Evolutionary conservation across 2,113 vertebrate genomes (phyloP), one percentile per base, ranked within the genome.

Genomic region (Dryoscopus gambensis): DNA sequence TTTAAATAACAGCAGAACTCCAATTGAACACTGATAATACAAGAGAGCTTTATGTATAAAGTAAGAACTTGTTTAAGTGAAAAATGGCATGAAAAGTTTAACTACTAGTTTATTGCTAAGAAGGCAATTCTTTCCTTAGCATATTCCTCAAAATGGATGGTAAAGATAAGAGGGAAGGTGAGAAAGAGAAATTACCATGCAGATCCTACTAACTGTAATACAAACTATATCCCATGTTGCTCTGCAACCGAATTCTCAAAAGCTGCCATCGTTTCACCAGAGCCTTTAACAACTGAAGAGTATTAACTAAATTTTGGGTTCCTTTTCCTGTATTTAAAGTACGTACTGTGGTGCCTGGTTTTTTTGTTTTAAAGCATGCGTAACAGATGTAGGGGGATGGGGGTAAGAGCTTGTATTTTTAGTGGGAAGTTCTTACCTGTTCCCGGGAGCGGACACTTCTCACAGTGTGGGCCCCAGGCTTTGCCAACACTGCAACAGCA

Each of bases 401-500:
- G 28, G 46, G 17, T 13, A 85, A 55, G 55, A 87, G 31, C 15
- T 47, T 30, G 7, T 39, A 18, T 37, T 90, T 89, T 84, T 70
- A 95, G 88, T 75, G 64, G 46, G n/a, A 75, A 40, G 53, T 91
- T 97, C 99, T 99, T 98, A 99, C 99, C 99, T 99, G 99, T 99
- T 97, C 99, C 99, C 87, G 98, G 99, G 88, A 98, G 97, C 2
- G 99, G 99, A 96, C 99, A 99, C 98, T 98, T 99, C 97, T 99
- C 99, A 97, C 99, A 99, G 87, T 97, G 98, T 2, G 99, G 99
- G 74, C 99, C 99, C 99, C 99, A 99, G 96, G 99, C 99, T 97
- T 99, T 99, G 97, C 99, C 99, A 98, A 99, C 99, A 78, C 99
- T 99, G 98, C 99, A 99, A 98, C 99, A 99, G 98, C 99, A 99